phyloP scores from a whole-genome alignment of 2,888 invertebrate species.

The Drosophila bunnanda region DNA sequence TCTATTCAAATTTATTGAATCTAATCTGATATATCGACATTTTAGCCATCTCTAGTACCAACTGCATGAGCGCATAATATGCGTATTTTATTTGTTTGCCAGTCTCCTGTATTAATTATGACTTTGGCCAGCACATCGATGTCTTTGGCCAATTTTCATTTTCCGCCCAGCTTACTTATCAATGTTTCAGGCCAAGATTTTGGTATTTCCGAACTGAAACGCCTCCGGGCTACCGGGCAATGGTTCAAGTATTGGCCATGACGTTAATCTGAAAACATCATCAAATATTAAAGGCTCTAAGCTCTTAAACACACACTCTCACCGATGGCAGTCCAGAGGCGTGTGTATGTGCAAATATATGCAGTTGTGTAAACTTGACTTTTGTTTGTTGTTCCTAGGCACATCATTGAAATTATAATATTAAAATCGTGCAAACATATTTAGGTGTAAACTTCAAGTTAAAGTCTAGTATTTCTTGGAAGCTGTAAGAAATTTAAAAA shows the following conservation, averaged over 20 bases:
- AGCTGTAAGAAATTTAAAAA: not conserved
- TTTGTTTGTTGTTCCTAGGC: conserved; percentile 21
- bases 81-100: conserved; percentile 30
- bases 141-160: conserved; percentile 33
- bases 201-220: conserved; percentile 28
- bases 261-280: conserved; percentile 51
- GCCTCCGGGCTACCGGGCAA: conserved; percentile 9
- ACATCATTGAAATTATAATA: conserved; percentile 30
- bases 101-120: conserved; percentile 47
- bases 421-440: conserved; percentile 6
- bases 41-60: not conserved
- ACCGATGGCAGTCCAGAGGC: conserved; percentile 5
- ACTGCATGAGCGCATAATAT: conserved; percentile 3
- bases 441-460: not conserved
- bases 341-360: conserved; percentile 20
- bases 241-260: conserved; percentile 33
- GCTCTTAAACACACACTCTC: conserved; percentile 19
- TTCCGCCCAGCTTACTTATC: conserved; percentile 24
- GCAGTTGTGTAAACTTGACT: conserved; percentile 27
- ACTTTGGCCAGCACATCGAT: conserved; percentile 22
- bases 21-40: not conserved
- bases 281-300: conserved; percentile 47
- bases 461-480: not conserved
- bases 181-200: conserved; percentile 29
- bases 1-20: not conserved